Base-by-base conservation (phyloP, 2,113 vertebrate species). In the Oreotrochilus melanogaster region DNA sequence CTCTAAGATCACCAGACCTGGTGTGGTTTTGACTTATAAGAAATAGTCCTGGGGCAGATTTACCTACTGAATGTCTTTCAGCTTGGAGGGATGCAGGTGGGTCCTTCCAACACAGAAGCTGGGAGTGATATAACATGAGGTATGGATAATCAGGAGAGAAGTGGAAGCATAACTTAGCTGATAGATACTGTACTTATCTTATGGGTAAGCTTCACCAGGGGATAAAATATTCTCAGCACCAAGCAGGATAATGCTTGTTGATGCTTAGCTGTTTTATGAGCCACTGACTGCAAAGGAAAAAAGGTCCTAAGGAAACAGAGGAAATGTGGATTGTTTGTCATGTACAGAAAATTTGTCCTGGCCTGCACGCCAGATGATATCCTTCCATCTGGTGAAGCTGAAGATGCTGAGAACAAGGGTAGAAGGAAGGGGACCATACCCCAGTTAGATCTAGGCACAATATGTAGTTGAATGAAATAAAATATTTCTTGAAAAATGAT, bases 351-450 rank as follows among this genome's bases (percentile, higher is more conserved):
- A 95, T 47, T 31, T 35, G 39, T 18, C 86, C 70, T 76, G 74
- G 94, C 78, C 95, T 96, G 95, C 39, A 1, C 93, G 82, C 95
- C 88, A 96, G 89, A 96, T 96, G 95, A 61, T 93, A 53, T 79
- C 31, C 76, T 84, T 90, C 75, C 85, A 88, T 95, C 88, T 96
- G 95, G 61, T 74, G 88, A 78, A 53, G 83, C 65, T 84, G 83
- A 86, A 86, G 92, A 89, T 96, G n/a, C 71, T 67, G 57, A 93
- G 69, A 92, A 65, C 24, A 64, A 74, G 37, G 79, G 57, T 14
- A 64, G 75, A 78, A 92, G 27, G 94, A 95, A 91, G 35, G 51
- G 39, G 48, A 88, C 79, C 35, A 17, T 95, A 61, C n/a, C 88
- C 61, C 33, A 31, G 62, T 75, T 81, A 81, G 50, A 69, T 43